phyloP scores from a whole-genome alignment of 37 sponge, comb jelly and placozoan genomes.

The Halichondria panicea region DNA sequence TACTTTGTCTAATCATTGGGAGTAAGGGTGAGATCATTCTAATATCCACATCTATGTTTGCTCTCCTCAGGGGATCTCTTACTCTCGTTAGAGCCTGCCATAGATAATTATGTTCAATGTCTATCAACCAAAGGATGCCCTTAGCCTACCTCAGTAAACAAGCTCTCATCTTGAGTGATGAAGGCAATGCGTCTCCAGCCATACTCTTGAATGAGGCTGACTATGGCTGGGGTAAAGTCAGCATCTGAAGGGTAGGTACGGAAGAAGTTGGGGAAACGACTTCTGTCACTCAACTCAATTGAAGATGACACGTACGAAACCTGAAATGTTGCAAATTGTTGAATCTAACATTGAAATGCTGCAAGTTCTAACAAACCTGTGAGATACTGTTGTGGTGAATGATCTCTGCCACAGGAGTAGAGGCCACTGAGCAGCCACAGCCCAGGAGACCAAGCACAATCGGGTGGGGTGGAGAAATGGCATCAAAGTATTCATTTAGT shows the following conservation, averaged over 20 bases:
- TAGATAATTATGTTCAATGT: too few relatives aligned
- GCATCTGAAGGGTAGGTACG: constrained; percentile 7
- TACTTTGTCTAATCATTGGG: neutral
- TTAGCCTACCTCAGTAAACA: constrained; percentile 6
- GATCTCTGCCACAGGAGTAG: constrained; percentile 33
- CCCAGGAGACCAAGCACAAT: constrained; percentile 15
- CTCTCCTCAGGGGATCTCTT: too few relatives aligned
- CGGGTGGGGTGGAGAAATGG: neutral
- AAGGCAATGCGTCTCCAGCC: constrained; percentile 11
- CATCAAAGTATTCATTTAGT: constrained; percentile 15
- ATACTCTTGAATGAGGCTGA: constrained; percentile 1
- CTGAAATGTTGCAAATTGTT: neutral
- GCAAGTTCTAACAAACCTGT: constrained; percentile 8
- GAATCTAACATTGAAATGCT: neutral
- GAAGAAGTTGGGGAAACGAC: constrained; percentile 19
- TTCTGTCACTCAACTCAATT: constrained; percentile 11
- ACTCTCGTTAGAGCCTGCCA: too few relatives aligned
- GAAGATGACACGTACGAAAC: constrained; percentile 6
- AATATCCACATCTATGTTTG: neutral
- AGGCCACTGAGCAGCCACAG: constrained; percentile 42
- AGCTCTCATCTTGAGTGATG: constrained; percentile 18
- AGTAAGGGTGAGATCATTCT: neutral
- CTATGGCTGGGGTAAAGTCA: constrained; percentile 4
- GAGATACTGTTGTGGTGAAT: constrained; percentile 35
- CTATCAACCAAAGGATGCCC: too few relatives aligned